Percentiles rank a stretch among this genome's conserved stretches.
phyloP scores from a whole-genome alignment of 2,888 invertebrate species.

The Lobophora halterata region DNA sequence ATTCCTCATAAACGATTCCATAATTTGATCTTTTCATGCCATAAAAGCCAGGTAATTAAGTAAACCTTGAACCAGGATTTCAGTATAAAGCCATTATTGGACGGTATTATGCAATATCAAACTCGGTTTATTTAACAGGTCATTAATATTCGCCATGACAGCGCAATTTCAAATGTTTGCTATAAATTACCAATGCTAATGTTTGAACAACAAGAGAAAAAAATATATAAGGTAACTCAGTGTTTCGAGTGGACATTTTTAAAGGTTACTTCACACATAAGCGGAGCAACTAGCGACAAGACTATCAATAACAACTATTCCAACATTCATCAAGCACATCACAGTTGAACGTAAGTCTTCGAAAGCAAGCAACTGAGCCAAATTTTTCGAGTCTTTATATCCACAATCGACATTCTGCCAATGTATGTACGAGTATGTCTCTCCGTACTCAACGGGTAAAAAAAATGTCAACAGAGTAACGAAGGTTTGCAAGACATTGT shows the following conservation, averaged over 20 bases:
- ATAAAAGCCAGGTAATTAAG: no score
- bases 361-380: no score
- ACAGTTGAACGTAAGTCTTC: no score
- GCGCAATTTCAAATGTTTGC: slow-evolving; percentile 59
- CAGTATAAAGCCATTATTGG: slow-evolving; percentile 14
- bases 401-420: no score
- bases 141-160: slow-evolving; percentile 63
- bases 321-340: no score
- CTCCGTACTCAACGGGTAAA: no score
- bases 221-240: slow-evolving; percentile 30
- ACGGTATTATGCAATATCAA: slow-evolving; percentile 17
- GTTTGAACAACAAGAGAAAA: slow-evolving; percentile 39
- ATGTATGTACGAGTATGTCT: no score
- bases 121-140: slow-evolving; percentile 45
- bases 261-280: slow-evolving; percentile 11
- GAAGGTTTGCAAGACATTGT: slow-evolving; percentile 5
- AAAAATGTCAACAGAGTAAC: not conserved
- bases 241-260: slow-evolving; percentile 21
- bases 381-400: no score
- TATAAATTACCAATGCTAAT: slow-evolving; percentile 56
- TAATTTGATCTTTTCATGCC: no score
- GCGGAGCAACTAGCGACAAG: not conserved
- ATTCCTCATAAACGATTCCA: slow-evolving; percentile 30
- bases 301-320: no score
- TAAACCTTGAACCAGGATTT: slow-evolving; percentile 7